Evolutionary conservation across 2,797 vertebrate species (phyloP).

Genomic region (Glyptemys insculpta): DNA sequence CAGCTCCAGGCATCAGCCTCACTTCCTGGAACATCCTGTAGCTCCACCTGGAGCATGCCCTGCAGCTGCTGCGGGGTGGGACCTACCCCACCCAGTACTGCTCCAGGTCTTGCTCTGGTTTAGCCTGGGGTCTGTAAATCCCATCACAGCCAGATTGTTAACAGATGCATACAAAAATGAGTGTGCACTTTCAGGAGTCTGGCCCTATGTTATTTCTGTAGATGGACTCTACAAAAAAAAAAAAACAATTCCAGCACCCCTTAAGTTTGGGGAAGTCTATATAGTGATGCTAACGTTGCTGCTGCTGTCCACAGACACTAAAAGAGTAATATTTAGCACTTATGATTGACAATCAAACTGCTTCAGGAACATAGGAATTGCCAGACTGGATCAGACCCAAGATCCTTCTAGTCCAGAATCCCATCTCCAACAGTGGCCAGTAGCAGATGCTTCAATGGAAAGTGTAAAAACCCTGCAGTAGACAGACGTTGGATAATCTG

Average conservation of each 20-base stretch:
- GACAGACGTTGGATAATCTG: too few relatives aligned
- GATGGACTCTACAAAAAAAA: background rate
- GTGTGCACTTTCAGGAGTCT: background rate
- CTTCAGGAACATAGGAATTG: too few relatives aligned
- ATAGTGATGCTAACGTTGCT: too few relatives aligned
- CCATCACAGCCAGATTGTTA: background rate
- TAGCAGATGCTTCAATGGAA: too few relatives aligned
- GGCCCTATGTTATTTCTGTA: background rate
- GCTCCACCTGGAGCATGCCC: background rate
- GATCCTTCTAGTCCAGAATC: too few relatives aligned
- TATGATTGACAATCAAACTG: too few relatives aligned
- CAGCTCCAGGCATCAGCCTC: background rate
- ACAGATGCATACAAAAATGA: background rate
- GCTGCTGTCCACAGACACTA: too few relatives aligned
- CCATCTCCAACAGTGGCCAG: too few relatives aligned
- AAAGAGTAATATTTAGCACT: too few relatives aligned
- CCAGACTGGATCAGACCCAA: too few relatives aligned
- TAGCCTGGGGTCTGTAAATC: background rate
- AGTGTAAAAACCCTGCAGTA: too few relatives aligned
- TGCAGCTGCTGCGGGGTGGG: background rate
- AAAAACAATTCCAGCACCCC: background rate
- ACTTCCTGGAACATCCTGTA: background rate
- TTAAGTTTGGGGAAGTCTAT: background rate
- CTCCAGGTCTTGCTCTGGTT: background rate
- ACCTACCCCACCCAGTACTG: background rate